phyloP scores from a whole-genome alignment of 92 coral and sea anemone species.

The Epizoanthus ramosus region DNA sequence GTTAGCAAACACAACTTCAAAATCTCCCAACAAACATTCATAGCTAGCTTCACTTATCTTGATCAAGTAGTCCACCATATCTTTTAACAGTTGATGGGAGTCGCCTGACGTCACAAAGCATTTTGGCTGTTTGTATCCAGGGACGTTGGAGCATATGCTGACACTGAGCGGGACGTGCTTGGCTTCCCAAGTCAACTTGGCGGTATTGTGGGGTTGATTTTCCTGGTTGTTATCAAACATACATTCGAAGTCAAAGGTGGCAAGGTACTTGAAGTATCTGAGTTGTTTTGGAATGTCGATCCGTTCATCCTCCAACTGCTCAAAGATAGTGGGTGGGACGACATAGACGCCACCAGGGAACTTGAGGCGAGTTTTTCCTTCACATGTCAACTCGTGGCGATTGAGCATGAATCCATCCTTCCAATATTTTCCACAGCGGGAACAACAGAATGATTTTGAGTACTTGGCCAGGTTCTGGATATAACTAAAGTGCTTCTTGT shows the following conservation, averaged over 20 bases:
- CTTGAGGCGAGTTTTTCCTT: conserved; percentile 40
- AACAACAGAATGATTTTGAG: too few relatives aligned
- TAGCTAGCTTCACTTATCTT: conserved; percentile 27
- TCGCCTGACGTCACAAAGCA: conserved; percentile 29
- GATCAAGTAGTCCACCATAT: conserved; percentile 3
- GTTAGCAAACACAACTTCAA: background rate
- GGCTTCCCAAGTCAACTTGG: conserved; percentile 45
- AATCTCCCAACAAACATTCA: background rate
- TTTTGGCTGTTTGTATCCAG: background rate
- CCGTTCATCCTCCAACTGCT: conserved; percentile 41
- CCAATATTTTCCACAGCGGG: conserved; percentile 56
- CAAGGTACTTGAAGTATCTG: conserved; percentile 42
- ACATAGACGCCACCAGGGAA: conserved; percentile 51
- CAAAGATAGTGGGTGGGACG: conserved; percentile 37
- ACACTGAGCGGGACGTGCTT: conserved; percentile 49
- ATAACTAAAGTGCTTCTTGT: too few relatives aligned
- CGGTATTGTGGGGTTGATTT: conserved; percentile 1
- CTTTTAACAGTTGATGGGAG: conserved; percentile 2
- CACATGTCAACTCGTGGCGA: conserved; percentile 49
- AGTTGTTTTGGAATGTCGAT: conserved; percentile 32
- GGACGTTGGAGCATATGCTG: too few relatives aligned
- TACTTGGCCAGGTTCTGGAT: too few relatives aligned
- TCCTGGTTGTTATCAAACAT: background rate
- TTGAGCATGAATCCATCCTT: conserved; percentile 26
- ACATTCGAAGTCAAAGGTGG: conserved; percentile 52